Conservation (phyloP, 2,797 vertebrate species). For the Mus minutoides region DNA sequence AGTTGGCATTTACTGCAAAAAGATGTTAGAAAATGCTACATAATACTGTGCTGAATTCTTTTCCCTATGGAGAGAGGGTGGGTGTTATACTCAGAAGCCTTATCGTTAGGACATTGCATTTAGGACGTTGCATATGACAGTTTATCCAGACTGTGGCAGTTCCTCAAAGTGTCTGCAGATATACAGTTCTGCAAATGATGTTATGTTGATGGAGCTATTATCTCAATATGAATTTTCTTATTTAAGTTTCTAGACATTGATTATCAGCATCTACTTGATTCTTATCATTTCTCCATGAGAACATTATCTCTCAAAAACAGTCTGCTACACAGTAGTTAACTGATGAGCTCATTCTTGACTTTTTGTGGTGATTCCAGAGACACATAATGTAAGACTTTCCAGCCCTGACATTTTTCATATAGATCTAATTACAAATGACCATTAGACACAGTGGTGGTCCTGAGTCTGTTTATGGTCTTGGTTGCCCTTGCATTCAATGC, state of each 20-base stretch:
- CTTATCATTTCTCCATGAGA: background rate
- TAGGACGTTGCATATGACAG: background rate
- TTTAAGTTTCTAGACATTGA: conserved; percentile 34
- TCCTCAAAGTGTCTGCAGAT: background rate
- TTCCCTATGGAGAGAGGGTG: background rate
- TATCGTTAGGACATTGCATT: background rate
- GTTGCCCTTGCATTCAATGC: background rate
- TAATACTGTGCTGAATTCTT: background rate
- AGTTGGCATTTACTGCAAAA: background rate
- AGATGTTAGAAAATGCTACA: background rate
- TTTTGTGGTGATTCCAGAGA: background rate
- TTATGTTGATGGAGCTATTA: conserved; percentile 9
- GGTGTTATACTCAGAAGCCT: background rate
- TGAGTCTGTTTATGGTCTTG: background rate
- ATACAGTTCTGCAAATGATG: background rate
- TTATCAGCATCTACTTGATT: background rate
- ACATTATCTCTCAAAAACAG: background rate
- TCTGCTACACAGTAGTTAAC: background rate
- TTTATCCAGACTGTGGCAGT: background rate
- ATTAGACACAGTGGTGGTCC: no score
- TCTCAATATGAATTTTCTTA: background rate
- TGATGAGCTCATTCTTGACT: background rate
- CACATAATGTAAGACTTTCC: background rate
- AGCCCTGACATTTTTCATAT: background rate
- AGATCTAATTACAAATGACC: background rate